Base-by-base conservation (phyloP, 2,888 invertebrate genomes). In the Neuroscelio doddi region DNA sequence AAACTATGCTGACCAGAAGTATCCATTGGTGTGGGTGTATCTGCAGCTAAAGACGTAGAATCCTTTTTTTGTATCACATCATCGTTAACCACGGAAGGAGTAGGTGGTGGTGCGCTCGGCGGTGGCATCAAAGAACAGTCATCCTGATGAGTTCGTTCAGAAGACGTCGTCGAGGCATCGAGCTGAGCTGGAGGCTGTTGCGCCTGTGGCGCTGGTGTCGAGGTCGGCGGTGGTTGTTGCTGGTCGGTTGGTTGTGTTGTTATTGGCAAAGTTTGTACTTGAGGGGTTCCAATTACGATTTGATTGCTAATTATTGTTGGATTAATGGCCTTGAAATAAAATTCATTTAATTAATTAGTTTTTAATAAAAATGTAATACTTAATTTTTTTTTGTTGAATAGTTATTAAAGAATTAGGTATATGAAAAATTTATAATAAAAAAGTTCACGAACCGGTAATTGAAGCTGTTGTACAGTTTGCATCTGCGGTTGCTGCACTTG, bases 291-390 rank as follows among this genome's bases (percentile, higher is more conserved):
- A 9, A 76, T 75, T 7, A 83, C 79, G 34, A 83, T 71, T 65
- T 82, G 82, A 56, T 78, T 82, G 9, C 82, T 77, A 47, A 83
- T 79, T 50, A 83, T 74, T 15, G 82, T 72, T n/a, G 79, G 75
- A 70, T 76, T 81, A 7, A 82, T 63, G 1, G 79, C 61, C 75
- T 82, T 57, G 2, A 55, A 65, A 42, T 21, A 30, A 32, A 24
- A 56, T 36, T 10, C n/a, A n/a, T n/a, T n/a, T n/a, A n/a, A n/a
- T 1, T 21, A 29, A n/a, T n/a, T n/a, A n/a, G n/a, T n/a, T n/a
- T n/a, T n/a, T n/a, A n/a, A n/a, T n/a, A n/a, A n/a, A 42, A 42
- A 41, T 41, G 21, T 41, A 9, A 12, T 24, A 41, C 10, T 21
- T 3, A 21, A 41, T 7, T 15, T 12, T 30, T 15, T 38, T 5